phyloP scores from a whole-genome alignment of 2,113 vertebrate species.

The Excalfactoria chinensis region DNA sequence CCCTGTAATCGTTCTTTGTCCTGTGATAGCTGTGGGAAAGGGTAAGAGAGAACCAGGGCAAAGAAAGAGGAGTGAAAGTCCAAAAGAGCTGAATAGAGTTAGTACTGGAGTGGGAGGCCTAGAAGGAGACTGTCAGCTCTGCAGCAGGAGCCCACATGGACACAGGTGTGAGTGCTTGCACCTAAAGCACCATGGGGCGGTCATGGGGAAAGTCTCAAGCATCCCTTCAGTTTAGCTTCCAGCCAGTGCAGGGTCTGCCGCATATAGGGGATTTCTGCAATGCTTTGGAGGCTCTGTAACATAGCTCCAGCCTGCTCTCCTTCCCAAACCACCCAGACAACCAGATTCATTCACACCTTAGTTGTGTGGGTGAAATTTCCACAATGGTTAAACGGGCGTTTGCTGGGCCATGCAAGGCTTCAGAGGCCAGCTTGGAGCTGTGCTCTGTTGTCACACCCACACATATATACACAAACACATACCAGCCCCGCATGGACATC shows the following conservation, averaged over 20 bases:
- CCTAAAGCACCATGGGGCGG: not conserved
- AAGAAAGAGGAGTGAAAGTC: not conserved
- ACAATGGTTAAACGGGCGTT: not conserved
- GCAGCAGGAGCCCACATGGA: not conserved
- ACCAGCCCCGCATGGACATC: constrained; percentile 8
- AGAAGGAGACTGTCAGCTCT: not conserved
- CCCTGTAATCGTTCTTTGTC: not conserved
- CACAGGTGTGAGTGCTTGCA: fast-evolving
- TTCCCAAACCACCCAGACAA: not conserved
- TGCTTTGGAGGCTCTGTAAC: not conserved
- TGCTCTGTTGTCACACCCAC: not conserved
- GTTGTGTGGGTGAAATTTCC: not conserved
- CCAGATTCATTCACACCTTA: not conserved
- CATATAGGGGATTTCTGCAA: not conserved
- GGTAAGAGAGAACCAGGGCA: not conserved
- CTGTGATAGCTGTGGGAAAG: not conserved
- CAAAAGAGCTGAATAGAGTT: not conserved
- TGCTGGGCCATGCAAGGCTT: not conserved
- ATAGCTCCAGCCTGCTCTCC: not conserved
- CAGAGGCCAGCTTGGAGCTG: fast-evolving
- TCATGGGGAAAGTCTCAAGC: not conserved
- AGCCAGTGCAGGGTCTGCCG: not conserved
- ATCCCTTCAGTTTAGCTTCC: not conserved
- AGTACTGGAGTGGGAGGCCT: constrained; percentile 15
- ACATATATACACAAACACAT: fast-evolving